phyloP scores from a whole-genome alignment of 2,797 vertebrate species.

The Trachops cirrhosus region DNA sequence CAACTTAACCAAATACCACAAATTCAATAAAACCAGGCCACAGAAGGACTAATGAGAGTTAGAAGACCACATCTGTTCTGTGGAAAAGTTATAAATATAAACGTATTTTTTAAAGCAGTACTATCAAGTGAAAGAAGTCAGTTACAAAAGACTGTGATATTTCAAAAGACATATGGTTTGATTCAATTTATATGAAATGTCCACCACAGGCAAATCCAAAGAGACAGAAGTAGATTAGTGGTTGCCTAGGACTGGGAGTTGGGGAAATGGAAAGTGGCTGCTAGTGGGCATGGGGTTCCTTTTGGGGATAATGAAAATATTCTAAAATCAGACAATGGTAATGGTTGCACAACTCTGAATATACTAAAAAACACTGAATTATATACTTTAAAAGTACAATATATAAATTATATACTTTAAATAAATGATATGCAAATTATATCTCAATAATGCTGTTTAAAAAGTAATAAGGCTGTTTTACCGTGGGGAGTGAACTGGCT shows the following conservation, averaged over 20 bases:
- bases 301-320: background rate
- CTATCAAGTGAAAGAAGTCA: conserved; percentile 17
- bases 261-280: background rate
- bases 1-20: conserved; percentile 52
- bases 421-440: background rate
- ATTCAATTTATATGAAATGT: background rate
- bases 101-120: conserved; percentile 22
- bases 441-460: background rate
- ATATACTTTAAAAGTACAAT: background rate
- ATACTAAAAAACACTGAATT: background rate
- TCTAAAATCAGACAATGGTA: conserved; percentile 1
- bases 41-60: background rate
- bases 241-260: background rate
- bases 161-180: background rate
- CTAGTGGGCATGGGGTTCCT: background rate
- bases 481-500: background rate
- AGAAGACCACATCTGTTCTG: conserved; percentile 25
- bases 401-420: background rate
- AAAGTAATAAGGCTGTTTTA: conserved; percentile 34
- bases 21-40: conserved; percentile 38
- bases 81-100: conserved; percentile 36
- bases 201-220: background rate
- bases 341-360: background rate
- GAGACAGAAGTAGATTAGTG: background rate
- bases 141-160: background rate